Percentiles rank a stretch among this genome's conserved stretches.
Evolutionary conservation across 2,888 invertebrate genomes (phyloP).

Genomic region (Drosophila sordidula): DNA sequence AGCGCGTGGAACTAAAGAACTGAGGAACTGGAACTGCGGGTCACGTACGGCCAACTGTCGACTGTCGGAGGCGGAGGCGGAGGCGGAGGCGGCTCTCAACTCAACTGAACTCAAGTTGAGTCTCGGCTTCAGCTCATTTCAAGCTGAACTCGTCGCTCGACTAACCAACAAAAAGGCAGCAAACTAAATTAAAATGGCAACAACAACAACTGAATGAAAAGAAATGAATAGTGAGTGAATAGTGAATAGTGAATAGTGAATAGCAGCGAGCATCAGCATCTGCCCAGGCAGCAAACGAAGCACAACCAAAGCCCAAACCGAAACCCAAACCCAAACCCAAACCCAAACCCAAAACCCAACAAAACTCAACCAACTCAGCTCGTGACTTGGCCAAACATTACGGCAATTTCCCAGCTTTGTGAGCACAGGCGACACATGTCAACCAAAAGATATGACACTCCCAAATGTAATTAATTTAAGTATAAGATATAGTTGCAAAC

Average conservation of each 20-base stretch:
- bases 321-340: constrained; percentile 1
- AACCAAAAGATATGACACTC: no score
- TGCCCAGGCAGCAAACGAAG: constrained; percentile 19
- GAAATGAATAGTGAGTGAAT: constrained; percentile 29
- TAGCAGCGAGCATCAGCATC: constrained; percentile 6
- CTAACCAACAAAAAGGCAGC: constrained; percentile 31
- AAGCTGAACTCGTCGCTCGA: constrained; percentile 23
- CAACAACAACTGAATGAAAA: constrained; percentile 14
- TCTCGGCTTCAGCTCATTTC: constrained; percentile 58
- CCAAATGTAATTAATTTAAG: no score
- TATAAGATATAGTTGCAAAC: no score
- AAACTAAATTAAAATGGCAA: constrained; percentile 59
- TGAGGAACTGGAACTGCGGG: constrained; percentile 35
- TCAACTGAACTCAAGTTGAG: constrained; percentile 22
- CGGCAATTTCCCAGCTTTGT: constrained; percentile 17
- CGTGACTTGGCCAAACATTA: constrained; percentile 30
- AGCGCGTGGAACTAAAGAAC: constrained; percentile 24
- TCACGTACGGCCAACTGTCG: constrained; percentile 55
- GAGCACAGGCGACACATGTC: constrained; percentile 19
- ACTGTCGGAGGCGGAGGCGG: constrained; percentile 31
- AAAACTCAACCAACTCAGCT: constrained; percentile 15
- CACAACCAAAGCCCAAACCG: constrained; percentile 6
- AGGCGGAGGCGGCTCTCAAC: constrained; percentile 9
- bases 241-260: constrained; percentile 10
- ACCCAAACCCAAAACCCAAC: no score